Conservation (phyloP, 2,797 vertebrate genomes). For the Darevskia nairensis region DNA sequence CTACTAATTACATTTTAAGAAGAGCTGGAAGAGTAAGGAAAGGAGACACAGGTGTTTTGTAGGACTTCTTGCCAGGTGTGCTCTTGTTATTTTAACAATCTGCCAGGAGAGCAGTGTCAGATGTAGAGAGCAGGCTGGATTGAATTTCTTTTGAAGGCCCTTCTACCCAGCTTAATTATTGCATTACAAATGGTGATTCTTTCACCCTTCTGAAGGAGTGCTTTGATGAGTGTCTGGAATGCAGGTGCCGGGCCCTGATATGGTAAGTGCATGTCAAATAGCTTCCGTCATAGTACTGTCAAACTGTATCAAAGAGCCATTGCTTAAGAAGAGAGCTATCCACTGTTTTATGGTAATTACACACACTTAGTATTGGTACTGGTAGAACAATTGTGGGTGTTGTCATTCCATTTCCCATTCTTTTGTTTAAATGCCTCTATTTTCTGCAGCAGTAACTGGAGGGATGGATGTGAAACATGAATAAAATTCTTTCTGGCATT, state of each 20-base stretch:
- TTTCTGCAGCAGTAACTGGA: slow-evolving; percentile 10
- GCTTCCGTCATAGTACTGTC: slow-evolving; percentile 66
- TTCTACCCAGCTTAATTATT: slow-evolving; percentile 89
- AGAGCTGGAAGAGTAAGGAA: slow-evolving; percentile 72
- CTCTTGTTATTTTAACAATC: slow-evolving; percentile 81
- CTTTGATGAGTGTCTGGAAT: slow-evolving; percentile 79
- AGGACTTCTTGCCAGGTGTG: slow-evolving; percentile 75
- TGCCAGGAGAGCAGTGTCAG: slow-evolving; percentile 80
- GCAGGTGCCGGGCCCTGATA: slow-evolving; percentile 76
- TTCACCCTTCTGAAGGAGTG: slow-evolving; percentile 80
- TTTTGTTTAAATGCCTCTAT: slow-evolving; percentile 34
- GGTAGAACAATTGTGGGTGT: slow-evolving; percentile 21
- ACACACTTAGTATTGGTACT: slow-evolving; percentile 52
- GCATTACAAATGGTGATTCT: slow-evolving; percentile 88
- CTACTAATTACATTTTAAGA: slow-evolving; percentile 73
- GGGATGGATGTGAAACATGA: background rate
- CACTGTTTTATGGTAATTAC: slow-evolving; percentile 37
- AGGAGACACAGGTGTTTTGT: slow-evolving; percentile 63
- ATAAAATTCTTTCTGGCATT: slow-evolving; percentile 9
- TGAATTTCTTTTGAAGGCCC: slow-evolving; percentile 88
- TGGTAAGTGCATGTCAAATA: slow-evolving; percentile 78
- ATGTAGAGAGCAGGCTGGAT: slow-evolving; percentile 80
- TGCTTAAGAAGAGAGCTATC: slow-evolving; percentile 36
- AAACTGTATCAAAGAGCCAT: slow-evolving; percentile 60
- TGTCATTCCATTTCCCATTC: background rate